Percentiles rank a stretch among this genome's conserved stretches.
Conservation (phyloP, 1,140 invertebrate genomes). For the Neodiprion virginianus region DNA sequence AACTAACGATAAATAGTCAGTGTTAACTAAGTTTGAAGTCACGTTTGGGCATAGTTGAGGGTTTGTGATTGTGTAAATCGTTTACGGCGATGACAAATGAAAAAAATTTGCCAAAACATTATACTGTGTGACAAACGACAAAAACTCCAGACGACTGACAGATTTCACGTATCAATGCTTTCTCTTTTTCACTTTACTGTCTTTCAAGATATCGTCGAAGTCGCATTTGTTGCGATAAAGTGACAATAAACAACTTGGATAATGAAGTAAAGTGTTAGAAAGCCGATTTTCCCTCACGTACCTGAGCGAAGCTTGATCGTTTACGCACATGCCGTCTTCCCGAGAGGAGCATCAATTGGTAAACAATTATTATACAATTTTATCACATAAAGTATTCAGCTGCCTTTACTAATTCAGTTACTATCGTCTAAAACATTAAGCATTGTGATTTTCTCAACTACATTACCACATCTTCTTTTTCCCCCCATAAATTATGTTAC, state of each 20-base stretch:
- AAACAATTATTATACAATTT: conserved; percentile 3
- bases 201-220: background rate
- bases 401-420: too few species aligned
- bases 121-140: background rate
- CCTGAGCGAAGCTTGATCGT: background rate
- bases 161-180: background rate
- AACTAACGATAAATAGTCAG: conserved; percentile 16
- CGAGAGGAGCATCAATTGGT: background rate
- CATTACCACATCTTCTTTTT: too few species aligned
- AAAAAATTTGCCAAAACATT: background rate
- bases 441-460: too few species aligned
- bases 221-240: background rate
- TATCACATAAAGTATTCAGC: background rate
- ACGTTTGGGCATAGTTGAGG: background rate
- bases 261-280: background rate
- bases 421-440: too few species aligned
- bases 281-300: too few species aligned
- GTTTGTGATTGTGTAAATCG: background rate
- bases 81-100: background rate
- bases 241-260: background rate
- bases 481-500: too few species aligned
- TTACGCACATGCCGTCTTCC: background rate
- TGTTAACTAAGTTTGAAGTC: background rate
- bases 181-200: background rate
- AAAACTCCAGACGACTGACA: background rate